phyloP scores from a whole-genome alignment of 2,113 vertebrate genomes.

The Corapipo altera region DNA sequence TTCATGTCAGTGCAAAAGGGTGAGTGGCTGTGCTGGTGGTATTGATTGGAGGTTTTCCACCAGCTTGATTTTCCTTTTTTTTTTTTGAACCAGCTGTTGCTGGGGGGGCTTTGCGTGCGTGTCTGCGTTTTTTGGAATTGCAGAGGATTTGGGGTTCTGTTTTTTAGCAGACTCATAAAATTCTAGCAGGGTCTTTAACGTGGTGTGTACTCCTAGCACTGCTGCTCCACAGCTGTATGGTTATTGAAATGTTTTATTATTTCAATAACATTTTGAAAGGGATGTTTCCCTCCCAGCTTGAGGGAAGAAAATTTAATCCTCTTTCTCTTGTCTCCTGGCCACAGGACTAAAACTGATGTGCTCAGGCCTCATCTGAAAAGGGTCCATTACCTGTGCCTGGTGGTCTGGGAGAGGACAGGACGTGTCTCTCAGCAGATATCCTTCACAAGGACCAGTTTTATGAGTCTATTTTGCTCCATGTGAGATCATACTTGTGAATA shows the following conservation, averaged over 20 bases:
- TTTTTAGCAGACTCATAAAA: constrained; percentile 42
- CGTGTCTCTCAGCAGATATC: background rate
- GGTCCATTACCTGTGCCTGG: background rate
- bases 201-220: constrained; percentile 1
- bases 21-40: background rate
- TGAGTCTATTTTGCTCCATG: background rate
- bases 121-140: background rate
- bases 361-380: background rate
- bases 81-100: background rate
- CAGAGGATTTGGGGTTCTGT: constrained; percentile 19
- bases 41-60: background rate
- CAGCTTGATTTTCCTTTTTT: background rate
- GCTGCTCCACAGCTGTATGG: constrained; percentile 51
- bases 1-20: background rate
- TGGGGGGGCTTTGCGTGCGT: background rate
- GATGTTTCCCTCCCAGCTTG: constrained; percentile 35
- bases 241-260: constrained; percentile 68
- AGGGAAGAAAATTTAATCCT: constrained; percentile 31
- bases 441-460: background rate
- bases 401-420: background rate
- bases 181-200: constrained; percentile 41
- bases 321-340: background rate
- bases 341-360: background rate
- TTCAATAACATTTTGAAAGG: constrained; percentile 55
- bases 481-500: background rate